Base-by-base conservation (phyloP, 2,113 vertebrate genomes). In the Leiothrix lutea region DNA sequence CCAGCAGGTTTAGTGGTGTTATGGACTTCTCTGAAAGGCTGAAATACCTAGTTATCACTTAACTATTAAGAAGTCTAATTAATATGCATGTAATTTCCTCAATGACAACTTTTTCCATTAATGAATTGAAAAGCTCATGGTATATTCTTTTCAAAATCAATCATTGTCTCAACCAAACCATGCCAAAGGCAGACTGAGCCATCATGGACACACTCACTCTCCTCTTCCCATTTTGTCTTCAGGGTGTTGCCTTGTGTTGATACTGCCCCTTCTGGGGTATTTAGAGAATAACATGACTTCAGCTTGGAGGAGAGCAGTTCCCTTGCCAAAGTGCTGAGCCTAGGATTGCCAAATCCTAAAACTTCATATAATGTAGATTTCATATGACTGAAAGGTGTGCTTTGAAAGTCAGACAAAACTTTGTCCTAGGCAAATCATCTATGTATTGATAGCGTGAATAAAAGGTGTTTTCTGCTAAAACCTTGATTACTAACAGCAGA, bases 401-500 rank as follows among this genome's bases (percentile, higher is more conserved):
- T 75, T 14, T 65, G 48, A 53, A 85, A 79, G 8, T 72, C 29
- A 87, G 77, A 42, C 19, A 82, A 54, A 85, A 44, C 29, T 44
- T 90, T 58, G 8, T 61, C 47, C 65, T 57, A 35, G 53, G 4
- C 70, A 56, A 82, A 78, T 94, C 66, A 38, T 92, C 82, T 90
- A 77, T 25, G 64, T 80, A 29, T 87, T 88, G 77, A 70, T 77
- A 86, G 86, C 53, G 69, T 88, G 38, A 96, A 94, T 95, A 96
- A 93, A 96, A 92, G 44, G 23, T 93, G 21, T 28, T 70, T 73
- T 86, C 65, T 94, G 51, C 74, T 91, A 75, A 92, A 91, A 91
- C 17, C 61, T 24, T 80, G 45, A 72, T 86, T 92, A 86, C 95
- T 97, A 96, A 85, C 78, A 94, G n/a, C 67, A 96, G 61, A 94